Evolutionary conservation across 2,888 invertebrate genomes (phyloP).

Genomic region (Meta bourneti): DNA sequence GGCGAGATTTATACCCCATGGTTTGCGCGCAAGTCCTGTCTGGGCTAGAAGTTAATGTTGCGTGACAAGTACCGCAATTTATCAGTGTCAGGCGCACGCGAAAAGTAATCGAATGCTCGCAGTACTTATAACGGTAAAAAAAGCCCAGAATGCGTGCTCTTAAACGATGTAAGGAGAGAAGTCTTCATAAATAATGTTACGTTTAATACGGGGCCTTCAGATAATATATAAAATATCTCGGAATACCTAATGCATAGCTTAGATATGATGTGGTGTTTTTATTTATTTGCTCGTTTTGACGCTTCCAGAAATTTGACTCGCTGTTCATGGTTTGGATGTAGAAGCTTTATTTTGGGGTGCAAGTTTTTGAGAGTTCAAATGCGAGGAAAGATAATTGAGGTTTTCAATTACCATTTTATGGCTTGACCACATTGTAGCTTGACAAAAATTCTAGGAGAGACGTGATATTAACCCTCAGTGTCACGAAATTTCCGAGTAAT

Average conservation of each 20-base stretch:
- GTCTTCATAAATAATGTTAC: slow-evolving; percentile 1
- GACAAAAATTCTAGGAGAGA: too few species aligned
- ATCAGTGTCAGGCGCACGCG: slow-evolving; percentile 45
- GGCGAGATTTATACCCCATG: slow-evolving; percentile 35
- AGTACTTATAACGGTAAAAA: background rate
- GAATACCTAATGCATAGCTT: background rate
- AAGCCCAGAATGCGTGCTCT: background rate
- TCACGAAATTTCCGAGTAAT: too few species aligned
- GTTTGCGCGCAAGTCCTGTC: background rate
- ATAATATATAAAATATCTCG: background rate
- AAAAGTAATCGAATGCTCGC: slow-evolving; percentile 45
- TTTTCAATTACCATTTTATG: background rate
- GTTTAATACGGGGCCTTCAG: background rate
- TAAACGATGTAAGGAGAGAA: slow-evolving; percentile 6
- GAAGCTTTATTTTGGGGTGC: background rate
- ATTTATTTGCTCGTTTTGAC: background rate
- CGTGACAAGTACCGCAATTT: slow-evolving; percentile 37
- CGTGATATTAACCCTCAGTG: too few species aligned
- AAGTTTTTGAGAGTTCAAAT: background rate
- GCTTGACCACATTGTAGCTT: background rate
- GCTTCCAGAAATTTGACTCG: background rate
- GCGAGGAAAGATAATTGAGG: background rate
- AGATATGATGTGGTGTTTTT: background rate
- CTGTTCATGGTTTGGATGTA: background rate
- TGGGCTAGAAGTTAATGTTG: slow-evolving; percentile 41